Evolutionary conservation across 2,113 vertebrate species (phyloP), one percentile per base, ranked within the genome.

Genomic region (Myotis lucifugus): DNA sequence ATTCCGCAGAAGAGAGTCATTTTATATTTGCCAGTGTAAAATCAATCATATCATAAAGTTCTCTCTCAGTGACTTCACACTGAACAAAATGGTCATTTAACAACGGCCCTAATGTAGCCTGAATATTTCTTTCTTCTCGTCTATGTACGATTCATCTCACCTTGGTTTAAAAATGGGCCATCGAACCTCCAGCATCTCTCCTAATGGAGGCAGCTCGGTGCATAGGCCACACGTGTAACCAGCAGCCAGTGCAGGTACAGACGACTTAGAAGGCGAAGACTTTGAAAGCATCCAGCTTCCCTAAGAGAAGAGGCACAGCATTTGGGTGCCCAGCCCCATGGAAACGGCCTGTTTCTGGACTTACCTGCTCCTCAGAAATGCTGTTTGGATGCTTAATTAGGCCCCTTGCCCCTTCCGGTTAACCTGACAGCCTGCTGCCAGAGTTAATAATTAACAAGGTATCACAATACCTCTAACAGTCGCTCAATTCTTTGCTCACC

Each of bases 401-500:
- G 85, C 81, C 95, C 83, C 94, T 88, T 90, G 91, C 95, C 82
- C 90, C 93, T 97, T 96, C 93, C 34, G 82, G 95, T 90, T 85
- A 95, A 96, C 95, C 74, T 93, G 94, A 92, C 95, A 96, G 90
- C 92, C 95, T 90, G 94, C 96, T 94, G 92, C 92, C 95, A 86
- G 92, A 95, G 95, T 96, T 96, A 97, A 97, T 97, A 97, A 97
- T 97, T 96, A 97, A 97, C 97, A 96, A 94, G 93, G 95, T 97
- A 94, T 91, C 97, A 96, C 95, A 96, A 91, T 95, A 94, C 93
- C 78, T 93, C 78, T 90, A 92, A 83, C 85, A 73, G 96, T 48
- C 64, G 0, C 73, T 96, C 92, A 93, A 76, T 96, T 97, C 95
- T 96, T 92, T 89, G 88, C 96, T 96, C 96, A 97, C 97, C 96